These are phyloP conservation scores for Lutraria rhynchaena DNA, from an alignment of 1,140 invertebrate genomes.

Conservation along the genomic window DNA sequence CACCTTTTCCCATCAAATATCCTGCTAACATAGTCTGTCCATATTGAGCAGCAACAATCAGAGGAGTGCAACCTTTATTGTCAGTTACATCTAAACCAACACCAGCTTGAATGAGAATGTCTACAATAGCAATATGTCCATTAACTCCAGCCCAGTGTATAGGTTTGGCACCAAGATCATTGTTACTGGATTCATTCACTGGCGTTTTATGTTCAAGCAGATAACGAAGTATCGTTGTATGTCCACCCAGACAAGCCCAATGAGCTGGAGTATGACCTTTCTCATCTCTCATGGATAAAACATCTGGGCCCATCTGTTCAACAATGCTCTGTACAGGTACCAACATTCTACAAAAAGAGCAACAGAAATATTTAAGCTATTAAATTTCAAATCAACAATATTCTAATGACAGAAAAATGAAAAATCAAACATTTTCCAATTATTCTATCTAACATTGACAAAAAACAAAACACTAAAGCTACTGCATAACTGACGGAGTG, in stretches of 20 bases:
- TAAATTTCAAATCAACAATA: no score
- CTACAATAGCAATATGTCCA: conserved; percentile 91
- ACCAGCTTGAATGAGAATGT: conserved; percentile 90
- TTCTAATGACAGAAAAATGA: no score
- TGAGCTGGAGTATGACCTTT: conserved; percentile 96
- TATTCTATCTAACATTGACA: no score
- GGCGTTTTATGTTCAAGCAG: conserved; percentile 91
- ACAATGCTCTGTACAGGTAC: conserved; percentile 78
- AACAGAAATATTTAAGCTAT: no score
- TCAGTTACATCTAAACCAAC: conserved; percentile 94
- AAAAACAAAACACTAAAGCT: no score
- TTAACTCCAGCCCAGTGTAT: conserved; percentile 95
- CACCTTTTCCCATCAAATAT: conserved; percentile 93
- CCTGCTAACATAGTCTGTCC: conserved; percentile 94
- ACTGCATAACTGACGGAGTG: no score
- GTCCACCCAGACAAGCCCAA: conserved; percentile 94
- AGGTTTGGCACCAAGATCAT: conserved; percentile 92
- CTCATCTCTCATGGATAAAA: conserved; percentile 86
- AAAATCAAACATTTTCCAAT: no score
- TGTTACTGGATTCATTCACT: conserved; percentile 92
- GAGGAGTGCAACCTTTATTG: conserved; percentile 93
- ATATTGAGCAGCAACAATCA: conserved; percentile 97
- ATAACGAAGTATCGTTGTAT: conserved; percentile 84
- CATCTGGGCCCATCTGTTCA: conserved; percentile 73
- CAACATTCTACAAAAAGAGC: conserved; percentile 70